These are phyloP conservation scores for Takifugu rubripes DNA, from an alignment of 2,797 vertebrate species.

Conservation along the genomic window DNA sequence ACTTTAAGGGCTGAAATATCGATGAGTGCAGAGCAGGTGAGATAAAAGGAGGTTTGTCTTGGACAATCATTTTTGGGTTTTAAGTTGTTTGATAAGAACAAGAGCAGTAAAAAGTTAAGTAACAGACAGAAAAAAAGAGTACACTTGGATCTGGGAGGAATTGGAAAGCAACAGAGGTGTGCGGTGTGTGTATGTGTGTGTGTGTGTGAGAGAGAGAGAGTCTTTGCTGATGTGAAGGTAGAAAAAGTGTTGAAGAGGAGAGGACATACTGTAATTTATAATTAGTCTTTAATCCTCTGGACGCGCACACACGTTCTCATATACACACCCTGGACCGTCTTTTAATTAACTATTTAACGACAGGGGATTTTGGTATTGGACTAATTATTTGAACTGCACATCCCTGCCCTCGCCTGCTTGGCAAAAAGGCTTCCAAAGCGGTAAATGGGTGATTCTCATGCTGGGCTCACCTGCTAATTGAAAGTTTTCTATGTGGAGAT, in stretches of 20 bases:
- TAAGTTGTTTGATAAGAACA: constrained; percentile 1
- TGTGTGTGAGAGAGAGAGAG: constrained; percentile 8
- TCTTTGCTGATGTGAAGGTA: constrained; percentile 22
- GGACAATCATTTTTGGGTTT: too few species aligned
- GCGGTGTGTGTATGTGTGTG: constrained; percentile 11
- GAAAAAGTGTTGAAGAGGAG: constrained; percentile 30
- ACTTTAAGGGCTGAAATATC: background rate
- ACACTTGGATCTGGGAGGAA: background rate
- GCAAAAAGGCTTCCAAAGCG: constrained; percentile 27
- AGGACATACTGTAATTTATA: constrained; percentile 50
- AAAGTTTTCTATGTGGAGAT: constrained; percentile 31
- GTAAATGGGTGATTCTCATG: constrained; percentile 32
- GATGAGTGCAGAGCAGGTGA: too few species aligned
- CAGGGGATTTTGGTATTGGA: constrained; percentile 57
- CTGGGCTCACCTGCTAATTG: constrained; percentile 52
- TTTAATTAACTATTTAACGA: constrained; percentile 70
- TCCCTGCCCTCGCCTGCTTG: constrained; percentile 33
- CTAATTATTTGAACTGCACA: constrained; percentile 65
- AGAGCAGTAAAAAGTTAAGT: constrained; percentile 1
- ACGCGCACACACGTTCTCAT: constrained; percentile 37
- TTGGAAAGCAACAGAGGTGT: constrained; percentile 4
- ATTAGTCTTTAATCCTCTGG: constrained; percentile 71
- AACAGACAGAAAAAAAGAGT: constrained; percentile 11
- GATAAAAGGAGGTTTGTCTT: too few species aligned
- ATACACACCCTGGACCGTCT: constrained; percentile 43